These are phyloP conservation scores for Caenorhabditis inopinata DNA, from an alignment of 1,140 invertebrate genomes.

Conservation along the genomic window DNA sequence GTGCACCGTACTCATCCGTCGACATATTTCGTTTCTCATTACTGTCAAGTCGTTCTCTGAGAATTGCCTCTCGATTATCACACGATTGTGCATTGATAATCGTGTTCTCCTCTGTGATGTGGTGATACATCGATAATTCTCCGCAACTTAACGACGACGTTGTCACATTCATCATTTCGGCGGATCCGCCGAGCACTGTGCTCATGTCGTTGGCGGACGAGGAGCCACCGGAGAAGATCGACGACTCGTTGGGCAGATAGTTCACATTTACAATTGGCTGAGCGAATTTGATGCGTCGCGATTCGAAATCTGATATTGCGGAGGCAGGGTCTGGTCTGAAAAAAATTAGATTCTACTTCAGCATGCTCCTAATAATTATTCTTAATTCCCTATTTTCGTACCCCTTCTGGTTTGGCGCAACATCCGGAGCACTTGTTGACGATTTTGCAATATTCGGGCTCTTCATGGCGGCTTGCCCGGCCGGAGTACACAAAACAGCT, in stretches of 20 bases:
- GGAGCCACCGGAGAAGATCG: conserved; percentile 15
- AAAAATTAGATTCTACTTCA: too few relatives aligned
- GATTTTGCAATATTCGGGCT: background rate
- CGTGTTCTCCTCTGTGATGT: background rate
- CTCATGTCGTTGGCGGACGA: background rate
- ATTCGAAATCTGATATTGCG: background rate
- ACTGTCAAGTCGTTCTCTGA: background rate
- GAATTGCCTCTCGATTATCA: conserved; percentile 21
- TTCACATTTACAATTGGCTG: background rate
- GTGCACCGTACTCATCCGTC: background rate
- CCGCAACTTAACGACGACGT: conserved; percentile 16
- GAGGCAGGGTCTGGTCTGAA: background rate
- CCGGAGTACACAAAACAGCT: background rate
- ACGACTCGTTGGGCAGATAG: conserved; percentile 8
- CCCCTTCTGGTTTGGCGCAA: background rate
- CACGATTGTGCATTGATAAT: background rate
- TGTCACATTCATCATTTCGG: conserved; percentile 10
- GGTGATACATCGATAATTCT: background rate
- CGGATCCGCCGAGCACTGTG: conserved; percentile 1
- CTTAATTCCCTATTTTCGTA: too few relatives aligned
- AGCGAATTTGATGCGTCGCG: background rate
- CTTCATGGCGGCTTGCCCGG: background rate
- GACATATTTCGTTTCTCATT: background rate
- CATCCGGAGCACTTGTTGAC: background rate
- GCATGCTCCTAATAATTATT: too few relatives aligned